Base-by-base conservation (phyloP, 2,888 invertebrate species). In the Laothoe populi region DNA sequence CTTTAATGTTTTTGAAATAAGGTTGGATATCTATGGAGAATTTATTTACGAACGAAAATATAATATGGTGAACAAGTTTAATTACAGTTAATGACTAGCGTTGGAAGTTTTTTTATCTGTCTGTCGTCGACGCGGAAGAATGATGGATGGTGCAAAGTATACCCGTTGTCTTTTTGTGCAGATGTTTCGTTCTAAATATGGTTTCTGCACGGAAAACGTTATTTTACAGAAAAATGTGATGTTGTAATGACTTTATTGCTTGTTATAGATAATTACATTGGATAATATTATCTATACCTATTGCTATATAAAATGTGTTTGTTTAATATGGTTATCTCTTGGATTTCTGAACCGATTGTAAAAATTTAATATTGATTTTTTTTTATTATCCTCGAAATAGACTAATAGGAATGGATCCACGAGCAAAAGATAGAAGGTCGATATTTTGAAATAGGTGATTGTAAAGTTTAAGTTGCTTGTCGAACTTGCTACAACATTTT, bases 91-190 rank as follows among this genome's bases (percentile, higher is more conserved):
- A 63, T 63, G 63, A 63, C 60, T 44, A 53, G 59, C 53, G 59
- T 57, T 60, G 63, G 57, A 45, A 57, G 45, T 73, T 69, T 71
- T 60, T 62, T 62, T 66, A 65, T 35, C 62, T 62, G 63, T 66
- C 61, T 74, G 79, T 76, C 76, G 73, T 70, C 71, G 63, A 63
- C 62, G 66, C 48, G 2, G 40, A 67, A 70, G 71, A 72, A 75
- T 74, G 73, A 70, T 70, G 61, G 65, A 70, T 68, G 66, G 59
- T 60, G 31, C 44, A 13, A 61, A 63, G 60, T 61, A 62, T 31
- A 35, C 48, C 26, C 24, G 58, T 57, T 59, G 62, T 62, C 63
- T 64, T 70, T 70, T 66, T 66, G 64, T 63, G 62, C 66, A 64
- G 65, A 66, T 68, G 66, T 66, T 53, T 66, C 59, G 66, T 60